Percentiles rank a stretch among this genome's conserved stretches.
Conservation (phyloP, 2,113 vertebrate genomes). For the Sceloporus undulatus region DNA sequence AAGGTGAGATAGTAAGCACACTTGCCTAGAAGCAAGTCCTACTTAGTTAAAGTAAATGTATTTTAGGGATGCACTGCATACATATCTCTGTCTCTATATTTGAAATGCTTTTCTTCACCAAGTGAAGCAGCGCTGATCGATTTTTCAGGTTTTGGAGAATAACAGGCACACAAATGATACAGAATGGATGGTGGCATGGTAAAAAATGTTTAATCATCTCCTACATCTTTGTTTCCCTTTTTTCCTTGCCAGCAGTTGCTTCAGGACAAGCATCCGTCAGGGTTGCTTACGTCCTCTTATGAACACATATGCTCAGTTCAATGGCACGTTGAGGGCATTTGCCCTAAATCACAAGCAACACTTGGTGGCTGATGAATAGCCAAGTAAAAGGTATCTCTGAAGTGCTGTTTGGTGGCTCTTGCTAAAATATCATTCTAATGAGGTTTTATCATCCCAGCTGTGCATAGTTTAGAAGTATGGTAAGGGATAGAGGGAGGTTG, state of each 20-base stretch:
- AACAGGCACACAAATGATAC: neutral
- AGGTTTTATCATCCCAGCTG: slow-evolving; percentile 6
- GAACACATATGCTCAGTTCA: neutral
- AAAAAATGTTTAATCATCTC: neutral
- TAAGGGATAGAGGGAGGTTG: no score
- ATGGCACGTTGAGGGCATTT: neutral
- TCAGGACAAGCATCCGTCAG: neutral
- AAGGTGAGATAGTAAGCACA: no score
- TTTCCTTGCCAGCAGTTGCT: neutral
- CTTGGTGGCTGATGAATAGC: neutral
- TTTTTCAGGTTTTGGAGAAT: neutral
- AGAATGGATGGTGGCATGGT: neutral
- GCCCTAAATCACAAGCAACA: neutral
- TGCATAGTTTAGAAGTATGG: neutral
- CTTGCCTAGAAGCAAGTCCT: neutral
- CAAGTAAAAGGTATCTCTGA: neutral
- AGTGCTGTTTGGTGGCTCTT: neutral
- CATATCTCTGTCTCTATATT: neutral
- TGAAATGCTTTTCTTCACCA: neutral
- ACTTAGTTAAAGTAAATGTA: neutral
- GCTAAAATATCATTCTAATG: neutral
- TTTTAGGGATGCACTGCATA: neutral
- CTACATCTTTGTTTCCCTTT: neutral
- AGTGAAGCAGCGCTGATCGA: neutral
- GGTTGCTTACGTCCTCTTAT: neutral